A percentile compares a stretch with the other conserved stretches of the same genome.
These are phyloP conservation scores for Cavia porcellus DNA, from an alignment of 2,113 vertebrate species.

Conservation along the genomic window DNA sequence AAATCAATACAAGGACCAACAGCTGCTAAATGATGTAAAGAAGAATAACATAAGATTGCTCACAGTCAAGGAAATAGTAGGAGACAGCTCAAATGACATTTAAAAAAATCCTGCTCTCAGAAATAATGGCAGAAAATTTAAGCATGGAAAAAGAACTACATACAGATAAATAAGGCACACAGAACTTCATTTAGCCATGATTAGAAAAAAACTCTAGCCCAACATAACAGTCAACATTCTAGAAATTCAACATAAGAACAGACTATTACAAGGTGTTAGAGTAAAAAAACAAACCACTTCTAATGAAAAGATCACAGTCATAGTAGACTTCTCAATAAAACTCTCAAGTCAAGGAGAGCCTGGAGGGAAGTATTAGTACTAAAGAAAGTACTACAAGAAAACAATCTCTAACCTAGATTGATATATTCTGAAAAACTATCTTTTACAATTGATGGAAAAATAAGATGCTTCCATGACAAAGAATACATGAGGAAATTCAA, in stretches of 20 bases:
- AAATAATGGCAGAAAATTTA: not conserved
- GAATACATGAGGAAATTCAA: not conserved
- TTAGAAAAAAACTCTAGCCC: too few relatives aligned
- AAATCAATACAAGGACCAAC: not conserved
- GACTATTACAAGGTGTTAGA: not conserved
- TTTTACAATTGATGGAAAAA: not conserved
- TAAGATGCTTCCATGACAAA: not conserved
- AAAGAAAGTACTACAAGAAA: not conserved
- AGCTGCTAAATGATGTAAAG: not conserved
- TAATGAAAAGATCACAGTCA: not conserved
- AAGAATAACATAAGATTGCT: not conserved
- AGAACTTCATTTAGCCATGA: too few relatives aligned
- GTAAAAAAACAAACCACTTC: not conserved
- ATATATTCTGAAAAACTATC: not conserved
- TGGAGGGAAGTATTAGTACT: not conserved
- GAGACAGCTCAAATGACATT: not conserved
- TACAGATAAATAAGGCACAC: too few relatives aligned
- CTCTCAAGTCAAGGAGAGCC: not conserved
- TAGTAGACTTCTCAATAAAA: not conserved
- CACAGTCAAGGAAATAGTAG: not conserved
- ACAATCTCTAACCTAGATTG: not conserved
- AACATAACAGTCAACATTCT: not conserved
- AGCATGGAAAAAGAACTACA: not conserved
- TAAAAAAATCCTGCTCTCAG: not conserved
- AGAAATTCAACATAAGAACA: not conserved